Base-by-base conservation (phyloP, 2,113 vertebrate species). In the Andinoacara biseriatus region DNA sequence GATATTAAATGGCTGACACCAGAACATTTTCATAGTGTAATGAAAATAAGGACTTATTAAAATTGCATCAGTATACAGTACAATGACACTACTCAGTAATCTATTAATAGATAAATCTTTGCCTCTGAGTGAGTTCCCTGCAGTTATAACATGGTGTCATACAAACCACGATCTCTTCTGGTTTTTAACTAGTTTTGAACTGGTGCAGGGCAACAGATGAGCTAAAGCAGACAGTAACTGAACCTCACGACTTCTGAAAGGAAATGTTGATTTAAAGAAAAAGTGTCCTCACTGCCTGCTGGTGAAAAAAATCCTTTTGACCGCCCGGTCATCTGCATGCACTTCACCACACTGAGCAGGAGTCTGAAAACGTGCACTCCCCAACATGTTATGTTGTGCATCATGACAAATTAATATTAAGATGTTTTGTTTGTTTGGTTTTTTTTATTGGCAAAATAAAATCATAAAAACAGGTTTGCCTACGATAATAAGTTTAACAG, bases 261-360 rank as follows among this genome's bases (percentile, higher is more conserved):
- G 15, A 95, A 96, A 2, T 96, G 97, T 58, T 97, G 97, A 85
- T 97, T 97, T 0, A 96, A 96, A 43, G 40, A 43, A 43, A 8
- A 26, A 94, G 90, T 0, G 97, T 97, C 80, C 91, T 97, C 65
- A 95, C 96, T 0, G 95, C 4, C 20, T 38, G 57, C n/a, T 61
- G 17, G 11, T 18, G 24, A 54, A 61, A 26, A 26, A 61, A 38
- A 46, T 29, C 0, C 26, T 0, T 31, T 31, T n/a, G 58, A 24
- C 40, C 72, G 56, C 3, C 43, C 7, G 0, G 5, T 33, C 9
- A 46, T 31, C 14, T 26, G 61, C 81, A 58, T 77, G 74, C 7
- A 46, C 61, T 76, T 59, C 31, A 31, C 18, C 54, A 58, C 65
- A 24, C 62, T 75, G 35, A 63, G 35, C 18, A 56, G 26, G 20